A percentile compares a stretch with the other conserved stretches of the same genome.
phyloP scores from a whole-genome alignment of 2,113 vertebrate genomes.

The Lepus americanus region DNA sequence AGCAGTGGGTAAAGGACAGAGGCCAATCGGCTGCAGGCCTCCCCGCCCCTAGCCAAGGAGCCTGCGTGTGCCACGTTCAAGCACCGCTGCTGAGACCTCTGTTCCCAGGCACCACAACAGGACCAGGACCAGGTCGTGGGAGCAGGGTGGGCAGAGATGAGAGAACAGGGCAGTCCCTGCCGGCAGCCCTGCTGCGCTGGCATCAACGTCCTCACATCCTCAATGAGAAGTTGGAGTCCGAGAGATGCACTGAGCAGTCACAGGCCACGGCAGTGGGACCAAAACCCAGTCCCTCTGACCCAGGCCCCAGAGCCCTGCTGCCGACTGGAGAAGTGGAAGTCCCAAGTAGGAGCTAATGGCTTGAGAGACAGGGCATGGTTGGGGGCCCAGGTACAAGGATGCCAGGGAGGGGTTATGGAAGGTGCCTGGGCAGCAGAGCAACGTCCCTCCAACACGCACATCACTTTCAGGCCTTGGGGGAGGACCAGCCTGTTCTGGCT shows the following conservation, averaged over 20 bases:
- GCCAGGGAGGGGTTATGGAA: not conserved
- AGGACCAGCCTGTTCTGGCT: not conserved
- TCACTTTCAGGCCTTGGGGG: not conserved
- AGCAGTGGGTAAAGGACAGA: not conserved
- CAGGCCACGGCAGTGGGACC: not conserved
- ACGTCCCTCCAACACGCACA: rapidly evolving
- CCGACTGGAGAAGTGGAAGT: not conserved
- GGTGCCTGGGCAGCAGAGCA: not conserved
- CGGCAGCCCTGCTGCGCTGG: not conserved
- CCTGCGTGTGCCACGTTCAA: rapidly evolving
- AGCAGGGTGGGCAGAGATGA: not conserved
- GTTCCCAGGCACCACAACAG: not conserved
- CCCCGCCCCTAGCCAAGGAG: not conserved
- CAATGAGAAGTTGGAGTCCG: not conserved
- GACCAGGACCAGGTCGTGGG: not conserved
- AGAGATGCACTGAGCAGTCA: not conserved
- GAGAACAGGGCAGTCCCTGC: not conserved
- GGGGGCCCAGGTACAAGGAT: not conserved
- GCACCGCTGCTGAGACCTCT: not conserved
- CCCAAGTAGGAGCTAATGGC: not conserved
- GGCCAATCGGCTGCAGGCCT: not conserved
- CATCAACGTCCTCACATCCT: not conserved
- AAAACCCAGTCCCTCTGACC: not conserved
- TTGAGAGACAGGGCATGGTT: not conserved
- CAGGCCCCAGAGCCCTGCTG: not conserved